These are phyloP conservation scores for Electrophaes corylata DNA, from an alignment of 2,888 invertebrate genomes.

Conservation along the genomic window DNA sequence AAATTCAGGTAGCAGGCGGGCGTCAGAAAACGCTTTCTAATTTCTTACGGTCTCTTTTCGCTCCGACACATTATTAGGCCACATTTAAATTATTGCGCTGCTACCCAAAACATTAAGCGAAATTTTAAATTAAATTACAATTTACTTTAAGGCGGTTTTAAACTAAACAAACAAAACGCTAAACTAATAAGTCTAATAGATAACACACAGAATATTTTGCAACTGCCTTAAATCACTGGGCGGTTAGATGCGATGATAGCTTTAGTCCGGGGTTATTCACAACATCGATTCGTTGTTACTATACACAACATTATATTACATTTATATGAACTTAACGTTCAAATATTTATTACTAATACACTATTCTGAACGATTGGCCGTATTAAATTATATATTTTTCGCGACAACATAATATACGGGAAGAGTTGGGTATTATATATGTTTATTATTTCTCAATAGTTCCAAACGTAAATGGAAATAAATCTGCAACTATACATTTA, in stretches of 20 bases:
- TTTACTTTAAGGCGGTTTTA: conserved; percentile 41
- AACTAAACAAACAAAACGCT: conserved; percentile 39
- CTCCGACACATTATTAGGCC: conserved; percentile 37
- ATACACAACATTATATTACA: conserved; percentile 35
- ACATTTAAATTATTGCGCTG: conserved; percentile 21
- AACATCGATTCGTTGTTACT: conserved; percentile 71
- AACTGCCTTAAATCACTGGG: conserved; percentile 59
- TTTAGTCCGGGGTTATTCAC: conserved; percentile 58
- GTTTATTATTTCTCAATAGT: neutral
- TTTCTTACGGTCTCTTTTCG: conserved; percentile 4
- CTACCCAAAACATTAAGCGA: conserved; percentile 26
- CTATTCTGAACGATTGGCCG: conserved; percentile 14
- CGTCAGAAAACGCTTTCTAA: neutral
- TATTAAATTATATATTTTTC: conserved; percentile 3
- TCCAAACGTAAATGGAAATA: neutral
- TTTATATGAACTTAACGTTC: conserved; percentile 24
- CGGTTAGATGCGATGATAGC: conserved; percentile 37
- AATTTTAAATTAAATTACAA: conserved; percentile 30
- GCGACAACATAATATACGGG: neutral
- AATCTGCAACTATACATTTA: conserved; percentile 1
- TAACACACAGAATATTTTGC: conserved; percentile 79
- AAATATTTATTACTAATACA: conserved; percentile 16
- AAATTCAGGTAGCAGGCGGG: too few species aligned
- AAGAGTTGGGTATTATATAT: neutral
- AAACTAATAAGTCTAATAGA: conserved; percentile 27